Percentiles rank a stretch among this genome's conserved stretches.
Conservation (phyloP, 2,797 vertebrate genomes). For the Amazona ochrocephala region DNA sequence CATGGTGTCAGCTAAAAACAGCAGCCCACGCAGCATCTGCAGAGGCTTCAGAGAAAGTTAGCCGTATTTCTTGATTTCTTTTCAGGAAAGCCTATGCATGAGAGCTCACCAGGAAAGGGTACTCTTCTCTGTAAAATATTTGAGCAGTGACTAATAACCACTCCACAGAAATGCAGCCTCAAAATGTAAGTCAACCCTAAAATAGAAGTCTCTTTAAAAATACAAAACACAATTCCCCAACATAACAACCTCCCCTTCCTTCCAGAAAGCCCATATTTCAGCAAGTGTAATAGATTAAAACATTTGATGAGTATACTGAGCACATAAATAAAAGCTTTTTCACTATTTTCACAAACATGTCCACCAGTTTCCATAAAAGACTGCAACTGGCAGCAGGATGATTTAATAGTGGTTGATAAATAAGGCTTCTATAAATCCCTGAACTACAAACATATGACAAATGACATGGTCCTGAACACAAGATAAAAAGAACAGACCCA, state of each 20-base stretch:
- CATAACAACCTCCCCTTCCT: neutral
- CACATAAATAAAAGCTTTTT: neutral
- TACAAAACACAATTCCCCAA: neutral
- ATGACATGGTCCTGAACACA: neutral
- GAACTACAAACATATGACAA: neutral
- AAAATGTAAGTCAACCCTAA: neutral
- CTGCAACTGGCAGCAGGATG: neutral
- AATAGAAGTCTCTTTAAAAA: neutral
- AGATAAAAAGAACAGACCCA: neutral
- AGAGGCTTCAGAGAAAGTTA: conserved; percentile 33
- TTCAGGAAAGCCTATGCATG: conserved; percentile 32
- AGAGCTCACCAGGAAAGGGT: neutral
- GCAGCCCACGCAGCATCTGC: conserved; percentile 48
- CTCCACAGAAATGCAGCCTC: neutral
- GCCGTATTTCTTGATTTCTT: conserved; percentile 22
- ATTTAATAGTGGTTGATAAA: neutral
- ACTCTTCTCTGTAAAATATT: neutral
- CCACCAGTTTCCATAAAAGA: neutral
- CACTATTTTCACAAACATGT: neutral
- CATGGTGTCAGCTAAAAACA: conserved; percentile 11
- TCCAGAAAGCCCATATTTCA: neutral
- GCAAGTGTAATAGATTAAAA: neutral
- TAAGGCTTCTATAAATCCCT: neutral
- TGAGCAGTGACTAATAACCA: neutral
- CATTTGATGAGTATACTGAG: neutral